A percentile compares a stretch with the other conserved stretches of the same genome.
Evolutionary conservation across 2,888 invertebrate genomes (phyloP).

Genomic region (Stratiomys singularior): DNA sequence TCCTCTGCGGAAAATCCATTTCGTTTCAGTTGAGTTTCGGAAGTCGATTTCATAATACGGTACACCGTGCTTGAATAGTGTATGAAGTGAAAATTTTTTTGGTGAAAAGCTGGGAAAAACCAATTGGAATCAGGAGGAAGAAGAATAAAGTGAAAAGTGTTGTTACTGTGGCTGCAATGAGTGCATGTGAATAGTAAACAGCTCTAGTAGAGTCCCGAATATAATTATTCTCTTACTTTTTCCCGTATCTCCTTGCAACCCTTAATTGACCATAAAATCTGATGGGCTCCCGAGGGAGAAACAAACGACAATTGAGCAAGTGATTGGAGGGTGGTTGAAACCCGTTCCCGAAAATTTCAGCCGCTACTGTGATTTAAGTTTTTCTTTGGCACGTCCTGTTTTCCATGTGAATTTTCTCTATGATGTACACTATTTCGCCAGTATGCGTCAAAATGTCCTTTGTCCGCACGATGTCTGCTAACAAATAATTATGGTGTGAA

Average conservation of each 20-base stretch:
- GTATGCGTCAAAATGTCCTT: conserved; percentile 19
- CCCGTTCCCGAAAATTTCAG: not conserved
- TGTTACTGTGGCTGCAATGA: not conserved
- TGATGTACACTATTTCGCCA: not conserved
- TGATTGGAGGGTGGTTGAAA: conserved; percentile 23
- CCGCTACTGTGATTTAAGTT: conserved; percentile 3
- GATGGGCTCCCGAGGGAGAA: conserved; percentile 38
- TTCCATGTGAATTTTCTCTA: not conserved
- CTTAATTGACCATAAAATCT: conserved; percentile 40
- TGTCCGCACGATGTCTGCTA: not conserved
- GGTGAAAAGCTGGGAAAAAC: conserved; percentile 1
- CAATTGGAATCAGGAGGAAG: not conserved
- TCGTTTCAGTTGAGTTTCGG: conserved; percentile 50
- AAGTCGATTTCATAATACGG: conserved; percentile 39
- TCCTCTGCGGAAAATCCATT: conserved; percentile 41
- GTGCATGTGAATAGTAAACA: not conserved
- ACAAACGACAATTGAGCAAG: conserved; percentile 17
- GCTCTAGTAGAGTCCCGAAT: not conserved
- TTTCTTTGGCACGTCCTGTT: conserved; percentile 15
- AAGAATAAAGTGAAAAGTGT: not conserved
- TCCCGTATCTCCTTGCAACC: not conserved
- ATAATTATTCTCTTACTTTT: not conserved
- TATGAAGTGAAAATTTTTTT: not conserved
- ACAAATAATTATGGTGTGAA: not conserved
- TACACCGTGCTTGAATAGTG: conserved; percentile 1